Conservation (phyloP, 2,888 invertebrate genomes). For the Coremacera marginata region DNA sequence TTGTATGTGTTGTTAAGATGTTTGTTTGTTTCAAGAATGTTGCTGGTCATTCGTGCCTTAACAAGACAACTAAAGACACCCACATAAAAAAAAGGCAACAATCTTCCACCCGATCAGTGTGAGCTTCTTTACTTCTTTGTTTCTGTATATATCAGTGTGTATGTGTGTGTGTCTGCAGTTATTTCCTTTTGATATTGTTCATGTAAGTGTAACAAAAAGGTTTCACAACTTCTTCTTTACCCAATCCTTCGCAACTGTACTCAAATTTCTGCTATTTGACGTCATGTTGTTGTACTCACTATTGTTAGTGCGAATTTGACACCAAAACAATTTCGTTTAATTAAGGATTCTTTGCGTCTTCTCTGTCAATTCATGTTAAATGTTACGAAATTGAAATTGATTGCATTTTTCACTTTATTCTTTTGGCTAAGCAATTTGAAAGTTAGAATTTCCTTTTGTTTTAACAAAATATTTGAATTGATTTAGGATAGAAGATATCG, state of each 20-base stretch:
- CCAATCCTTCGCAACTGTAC: neutral
- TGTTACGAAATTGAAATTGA: conserved; percentile 28
- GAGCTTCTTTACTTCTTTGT: neutral
- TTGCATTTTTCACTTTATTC: conserved; percentile 14
- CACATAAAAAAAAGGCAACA: neutral
- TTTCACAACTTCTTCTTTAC: neutral
- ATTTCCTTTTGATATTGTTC: conserved; percentile 8
- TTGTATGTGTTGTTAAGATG: neutral
- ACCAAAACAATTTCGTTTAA: conserved; percentile 35
- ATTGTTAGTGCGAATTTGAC: conserved; percentile 22
- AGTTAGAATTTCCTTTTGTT: too few species aligned
- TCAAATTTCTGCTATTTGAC: neutral
- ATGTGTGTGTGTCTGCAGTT: neutral
- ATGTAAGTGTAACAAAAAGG: conserved; percentile 18
- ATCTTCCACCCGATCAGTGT: neutral
- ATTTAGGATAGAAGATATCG: too few species aligned
- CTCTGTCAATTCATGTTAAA: conserved; percentile 22
- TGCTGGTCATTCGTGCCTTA: conserved; percentile 19
- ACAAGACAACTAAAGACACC: conserved; percentile 16
- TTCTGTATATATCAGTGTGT: too few species aligned
- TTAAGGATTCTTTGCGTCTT: conserved; percentile 27
- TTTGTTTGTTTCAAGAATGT: neutral
- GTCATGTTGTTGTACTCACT: neutral
- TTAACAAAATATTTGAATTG: too few species aligned
- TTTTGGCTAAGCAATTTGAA: neutral